Percentiles rank a stretch among this genome's conserved stretches.
These are phyloP conservation scores for Aviceda subcristata DNA, from an alignment of 2,113 vertebrate species.

Conservation along the genomic window DNA sequence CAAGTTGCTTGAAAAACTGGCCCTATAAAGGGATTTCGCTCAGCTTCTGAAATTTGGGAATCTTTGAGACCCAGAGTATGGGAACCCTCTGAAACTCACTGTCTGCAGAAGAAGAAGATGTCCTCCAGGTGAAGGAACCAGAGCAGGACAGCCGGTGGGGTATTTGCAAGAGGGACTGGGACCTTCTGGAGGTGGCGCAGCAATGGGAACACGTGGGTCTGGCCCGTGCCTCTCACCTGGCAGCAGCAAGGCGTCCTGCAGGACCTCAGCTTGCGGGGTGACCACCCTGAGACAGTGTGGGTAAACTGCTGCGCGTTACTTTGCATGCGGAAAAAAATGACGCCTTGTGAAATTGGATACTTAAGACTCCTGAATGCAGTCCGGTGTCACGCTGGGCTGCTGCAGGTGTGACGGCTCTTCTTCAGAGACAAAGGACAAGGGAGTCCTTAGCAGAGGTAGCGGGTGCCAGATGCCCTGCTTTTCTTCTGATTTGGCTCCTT, in stretches of 20 bases:
- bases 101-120: not conserved
- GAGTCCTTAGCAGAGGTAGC: not conserved
- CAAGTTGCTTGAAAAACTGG: not conserved
- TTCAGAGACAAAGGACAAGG: not conserved
- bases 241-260: not conserved
- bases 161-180: not conserved
- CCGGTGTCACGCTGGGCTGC: not conserved
- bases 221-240: not conserved
- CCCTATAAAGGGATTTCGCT: not conserved
- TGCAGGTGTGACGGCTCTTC: not conserved
- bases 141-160: not conserved
- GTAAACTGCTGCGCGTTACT: not conserved
- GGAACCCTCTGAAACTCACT: not conserved
- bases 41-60: not conserved
- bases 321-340: rapidly evolving
- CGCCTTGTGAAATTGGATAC: not conserved
- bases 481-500: not conserved
- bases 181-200: not conserved
- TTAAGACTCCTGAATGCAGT: not conserved
- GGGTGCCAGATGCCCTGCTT: not conserved
- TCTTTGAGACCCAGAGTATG: not conserved
- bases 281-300: not conserved
- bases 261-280: not conserved
- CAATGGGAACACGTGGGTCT: rapidly evolving
- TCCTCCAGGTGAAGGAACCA: not conserved